Base-by-base conservation (phyloP, 2,797 vertebrate genomes). In the Sebastolobus alascanus region DNA sequence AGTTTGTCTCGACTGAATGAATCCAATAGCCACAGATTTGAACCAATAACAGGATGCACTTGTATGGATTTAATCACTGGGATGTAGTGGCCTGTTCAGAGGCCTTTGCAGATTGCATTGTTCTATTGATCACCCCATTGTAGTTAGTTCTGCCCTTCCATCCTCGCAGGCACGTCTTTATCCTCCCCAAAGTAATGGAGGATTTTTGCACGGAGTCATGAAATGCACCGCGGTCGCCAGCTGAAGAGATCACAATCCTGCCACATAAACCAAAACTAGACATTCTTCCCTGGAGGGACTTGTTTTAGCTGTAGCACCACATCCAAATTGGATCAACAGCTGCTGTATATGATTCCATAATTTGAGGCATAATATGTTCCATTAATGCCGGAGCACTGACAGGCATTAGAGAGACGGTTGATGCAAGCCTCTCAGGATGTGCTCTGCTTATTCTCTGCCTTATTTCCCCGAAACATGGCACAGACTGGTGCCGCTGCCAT, bases 291-390 rank as follows among this genome's bases (percentile, higher is more conserved):
- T 56, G 63, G 71, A 90, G 93, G 92, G 89, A 82, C 89, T 85
- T 87, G 90, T 91, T 92, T 90, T 89, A 91, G 89, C 91, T 91
- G 87, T 89, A 83, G 84, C 83, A 78, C 84, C 86, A 77, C 86
- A 86, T 89, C 86, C 87, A 94, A 95, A 95, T 93, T 94, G 92
- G 91, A 94, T 92, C 93, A 95, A 94, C 95, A 95, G 92, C 95
- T 95, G 95, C 91, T 94, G 85, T 94, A 94, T 94, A 95, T 94
- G 93, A 95, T 94, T 95, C 93, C 86, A 92, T 94, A 94, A 95
- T 96, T 93, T 92, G 89, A 86, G 82, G 85, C 87, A 91, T 95
- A 96, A 96, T 95, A 94, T 94, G 94, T 94, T 84, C 83, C 89
- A 94, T 94, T 95, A 94, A 94, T 95, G 94, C 92, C 58, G 37